Percentiles rank a stretch among this genome's conserved stretches.
phyloP scores from a whole-genome alignment of 2,113 vertebrate genomes.

The Scartelaos histophorus region DNA sequence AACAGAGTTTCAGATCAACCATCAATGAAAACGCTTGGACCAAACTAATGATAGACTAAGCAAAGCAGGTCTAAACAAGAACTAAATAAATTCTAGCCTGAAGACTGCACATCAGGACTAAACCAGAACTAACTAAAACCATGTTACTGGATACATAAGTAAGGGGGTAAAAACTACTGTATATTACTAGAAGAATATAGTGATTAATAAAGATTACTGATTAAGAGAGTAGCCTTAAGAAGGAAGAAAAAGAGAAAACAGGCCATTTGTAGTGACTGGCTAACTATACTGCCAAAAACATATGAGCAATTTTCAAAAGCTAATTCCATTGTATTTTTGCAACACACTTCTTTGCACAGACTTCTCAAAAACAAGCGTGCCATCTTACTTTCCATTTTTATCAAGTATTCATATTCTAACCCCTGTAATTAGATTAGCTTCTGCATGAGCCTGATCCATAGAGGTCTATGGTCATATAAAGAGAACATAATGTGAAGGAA shows the following conservation, averaged over 20 bases:
- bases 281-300: background rate
- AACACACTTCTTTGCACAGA: no score
- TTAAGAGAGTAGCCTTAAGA: no score
- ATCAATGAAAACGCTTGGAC: background rate
- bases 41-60: background rate
- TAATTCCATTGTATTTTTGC: background rate
- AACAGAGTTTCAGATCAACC: background rate
- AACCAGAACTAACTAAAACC: background rate
- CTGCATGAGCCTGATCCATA: background rate
- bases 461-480: conserved; percentile 25
- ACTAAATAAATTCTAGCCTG: background rate
- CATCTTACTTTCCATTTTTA: no score
- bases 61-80: background rate
- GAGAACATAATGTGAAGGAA: background rate
- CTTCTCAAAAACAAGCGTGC: background rate
- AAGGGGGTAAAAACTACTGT: background rate
- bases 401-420: background rate
- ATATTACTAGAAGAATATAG: background rate
- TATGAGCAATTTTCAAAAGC: background rate
- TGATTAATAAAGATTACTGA: no score
- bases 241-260: no score
- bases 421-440: background rate
- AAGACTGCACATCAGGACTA: background rate
- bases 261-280: no score
- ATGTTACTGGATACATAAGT: background rate